A percentile compares a stretch with the other conserved stretches of the same genome.
These are phyloP conservation scores for Athalia cordata DNA, from an alignment of 2,888 invertebrate genomes.

Conservation along the genomic window DNA sequence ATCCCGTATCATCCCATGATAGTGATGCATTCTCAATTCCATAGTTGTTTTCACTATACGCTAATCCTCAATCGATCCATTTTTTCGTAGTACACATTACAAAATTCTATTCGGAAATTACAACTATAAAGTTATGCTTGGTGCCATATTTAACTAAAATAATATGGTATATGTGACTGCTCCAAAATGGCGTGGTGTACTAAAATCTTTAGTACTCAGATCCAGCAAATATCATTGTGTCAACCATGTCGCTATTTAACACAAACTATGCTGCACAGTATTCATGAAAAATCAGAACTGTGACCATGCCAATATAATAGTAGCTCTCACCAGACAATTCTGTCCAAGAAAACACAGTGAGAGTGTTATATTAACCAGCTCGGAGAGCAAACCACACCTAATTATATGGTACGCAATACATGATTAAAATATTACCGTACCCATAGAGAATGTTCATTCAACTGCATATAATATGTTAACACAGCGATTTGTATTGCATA, in stretches of 20 bases:
- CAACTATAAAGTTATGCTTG: slow-evolving; percentile 14
- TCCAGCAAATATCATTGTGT: background rate
- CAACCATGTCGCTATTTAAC: background rate
- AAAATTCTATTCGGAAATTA: background rate
- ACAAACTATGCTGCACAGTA: slow-evolving; percentile 12
- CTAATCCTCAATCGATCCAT: background rate
- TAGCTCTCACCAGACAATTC: slow-evolving; percentile 3
- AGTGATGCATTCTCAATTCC: background rate
- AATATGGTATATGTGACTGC: background rate
- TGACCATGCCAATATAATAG: slow-evolving; percentile 1
- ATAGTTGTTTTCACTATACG: background rate
- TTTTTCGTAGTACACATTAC: background rate
- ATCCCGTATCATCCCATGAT: background rate
- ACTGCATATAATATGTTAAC: background rate
- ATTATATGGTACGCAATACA: background rate
- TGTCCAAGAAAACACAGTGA: background rate
- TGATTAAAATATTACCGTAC: slow-evolving; percentile 10
- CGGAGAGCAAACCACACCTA: background rate
- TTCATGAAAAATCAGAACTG: slow-evolving; percentile 7
- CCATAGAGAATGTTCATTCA: background rate
- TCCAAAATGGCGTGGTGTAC: background rate
- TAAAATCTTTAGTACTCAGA: background rate
- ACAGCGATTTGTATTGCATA: slow-evolving; percentile 4
- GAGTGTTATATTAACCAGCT: slow-evolving; percentile 3
- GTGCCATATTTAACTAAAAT: slow-evolving; percentile 11